Evolutionary conservation across 2,113 vertebrate species (phyloP), one percentile per base, ranked within the genome.

Genomic region (Tautogolabrus adspersus): DNA sequence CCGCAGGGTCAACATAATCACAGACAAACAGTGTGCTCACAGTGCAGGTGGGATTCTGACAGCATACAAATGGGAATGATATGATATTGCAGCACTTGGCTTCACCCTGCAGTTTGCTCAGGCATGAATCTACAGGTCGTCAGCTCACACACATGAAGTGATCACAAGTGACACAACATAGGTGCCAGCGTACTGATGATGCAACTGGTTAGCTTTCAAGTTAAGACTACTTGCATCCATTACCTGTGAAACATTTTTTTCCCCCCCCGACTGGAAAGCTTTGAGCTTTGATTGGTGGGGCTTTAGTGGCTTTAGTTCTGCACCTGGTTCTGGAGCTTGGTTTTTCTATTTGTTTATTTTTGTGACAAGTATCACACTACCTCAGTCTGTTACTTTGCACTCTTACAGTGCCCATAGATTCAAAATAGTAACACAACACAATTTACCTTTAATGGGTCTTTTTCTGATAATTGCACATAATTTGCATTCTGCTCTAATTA

Each of bases 41-140:
- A 74, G 85, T 64, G 70, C 77, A 90, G 80, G 88, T 89, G 87
- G 72, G 52, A 44, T 57, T 81, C 85, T 88, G 85, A 80, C 70
- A 79, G 80, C 55, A 76, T 86, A 75, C 65, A 82, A 85, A 84
- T 81, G 79, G 82, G 62, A 71, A 87, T 84, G 82, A 91, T 89
- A 89, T 88, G 76, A 80, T 84, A 65, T 72, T 81, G 68, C 57
- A 71, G 62, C 54, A 84, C 59, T 83, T 79, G 79, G 73, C 65
- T 87, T 81, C 72, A 75, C 71, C 54, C 70, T 34, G 60, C 46
- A 67, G 70, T 86, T 79, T 47, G 62, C 64, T 59, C 47, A 15
- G 64, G 69, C 60, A 56, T 22, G 23, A 61, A 66, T 71, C 54
- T 52, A 63, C 80, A 82, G 60, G 76, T 86, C 72, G 34, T 68